phyloP scores from a whole-genome alignment of 2,113 vertebrate species.

The Dasyornis broadbenti region DNA sequence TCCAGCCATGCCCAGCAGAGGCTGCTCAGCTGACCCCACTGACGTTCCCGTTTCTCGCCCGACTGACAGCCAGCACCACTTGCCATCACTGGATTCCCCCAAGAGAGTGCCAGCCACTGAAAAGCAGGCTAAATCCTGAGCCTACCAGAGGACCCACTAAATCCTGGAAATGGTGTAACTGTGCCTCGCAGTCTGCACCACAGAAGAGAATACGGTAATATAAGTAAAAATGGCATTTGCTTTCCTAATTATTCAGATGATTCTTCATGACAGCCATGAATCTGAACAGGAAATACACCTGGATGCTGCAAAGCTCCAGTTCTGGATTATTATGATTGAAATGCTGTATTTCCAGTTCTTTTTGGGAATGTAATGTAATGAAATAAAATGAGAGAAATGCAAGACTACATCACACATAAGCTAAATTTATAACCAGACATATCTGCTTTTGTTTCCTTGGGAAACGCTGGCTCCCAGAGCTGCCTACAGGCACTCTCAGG shows the following conservation, averaged over 20 bases:
- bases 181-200: neutral
- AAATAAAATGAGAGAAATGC: neutral
- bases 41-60: neutral
- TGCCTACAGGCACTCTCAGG: neutral
- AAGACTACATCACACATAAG: neutral
- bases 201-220: neutral
- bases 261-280: neutral
- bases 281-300: neutral
- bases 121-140: constrained; percentile 1
- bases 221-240: neutral
- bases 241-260: neutral
- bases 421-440: constrained; percentile 21
- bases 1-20: neutral
- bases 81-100: neutral
- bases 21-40: neutral
- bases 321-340: neutral
- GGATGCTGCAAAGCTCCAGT: neutral
- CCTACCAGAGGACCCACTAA: neutral
- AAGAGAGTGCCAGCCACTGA: constrained; percentile 8
- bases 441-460: constrained; percentile 22
- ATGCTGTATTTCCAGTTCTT: neutral
- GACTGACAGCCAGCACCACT: neutral
- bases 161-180: neutral
- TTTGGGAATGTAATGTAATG: neutral
- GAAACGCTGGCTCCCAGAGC: neutral